phyloP scores from a whole-genome alignment of 1,140 invertebrate species.

The Drosophila rhopaloa region DNA sequence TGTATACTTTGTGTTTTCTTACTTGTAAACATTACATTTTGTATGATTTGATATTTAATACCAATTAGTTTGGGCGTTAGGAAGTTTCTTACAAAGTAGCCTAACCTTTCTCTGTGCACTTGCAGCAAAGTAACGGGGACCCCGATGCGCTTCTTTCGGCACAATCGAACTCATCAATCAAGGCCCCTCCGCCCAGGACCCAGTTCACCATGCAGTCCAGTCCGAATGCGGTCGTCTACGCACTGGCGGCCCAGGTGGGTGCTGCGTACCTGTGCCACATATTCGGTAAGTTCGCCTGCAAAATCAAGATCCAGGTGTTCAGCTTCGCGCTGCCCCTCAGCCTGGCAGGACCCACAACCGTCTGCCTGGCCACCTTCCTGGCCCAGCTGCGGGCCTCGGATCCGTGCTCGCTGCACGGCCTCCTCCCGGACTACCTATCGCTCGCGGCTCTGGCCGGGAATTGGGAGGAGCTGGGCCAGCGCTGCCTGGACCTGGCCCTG shows the following conservation, averaged over 20 bases:
- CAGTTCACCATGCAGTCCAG: constrained; percentile 73
- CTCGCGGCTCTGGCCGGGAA: constrained; percentile 77
- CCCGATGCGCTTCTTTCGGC: constrained; percentile 31
- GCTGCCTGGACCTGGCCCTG: constrained; percentile 87
- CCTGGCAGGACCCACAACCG: constrained; percentile 89
- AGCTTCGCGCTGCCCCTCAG: constrained; percentile 92
- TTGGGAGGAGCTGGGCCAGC: constrained; percentile 34
- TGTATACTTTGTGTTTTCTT: too few species aligned
- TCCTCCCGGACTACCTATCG: constrained; percentile 89
- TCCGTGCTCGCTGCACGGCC: constrained; percentile 87
- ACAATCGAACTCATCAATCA: constrained; percentile 46
- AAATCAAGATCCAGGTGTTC: constrained; percentile 93
- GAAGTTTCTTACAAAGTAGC: too few species aligned
- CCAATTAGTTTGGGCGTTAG: too few species aligned
- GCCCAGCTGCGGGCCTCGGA: constrained; percentile 87
- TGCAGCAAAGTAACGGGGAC: constrained; percentile 33
- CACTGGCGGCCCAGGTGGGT: constrained; percentile 88
- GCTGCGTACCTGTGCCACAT: constrained; percentile 89
- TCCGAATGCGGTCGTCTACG: constrained; percentile 85
- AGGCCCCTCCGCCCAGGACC: constrained; percentile 1
- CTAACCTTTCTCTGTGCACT: neutral
- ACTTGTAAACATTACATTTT: too few species aligned
- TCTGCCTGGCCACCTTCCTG: constrained; percentile 87
- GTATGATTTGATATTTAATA: too few species aligned
- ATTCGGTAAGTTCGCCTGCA: constrained; percentile 92